Evolutionary conservation across 2,797 vertebrate genomes (phyloP).

Genomic region (Cyprinodon diabolis): DNA sequence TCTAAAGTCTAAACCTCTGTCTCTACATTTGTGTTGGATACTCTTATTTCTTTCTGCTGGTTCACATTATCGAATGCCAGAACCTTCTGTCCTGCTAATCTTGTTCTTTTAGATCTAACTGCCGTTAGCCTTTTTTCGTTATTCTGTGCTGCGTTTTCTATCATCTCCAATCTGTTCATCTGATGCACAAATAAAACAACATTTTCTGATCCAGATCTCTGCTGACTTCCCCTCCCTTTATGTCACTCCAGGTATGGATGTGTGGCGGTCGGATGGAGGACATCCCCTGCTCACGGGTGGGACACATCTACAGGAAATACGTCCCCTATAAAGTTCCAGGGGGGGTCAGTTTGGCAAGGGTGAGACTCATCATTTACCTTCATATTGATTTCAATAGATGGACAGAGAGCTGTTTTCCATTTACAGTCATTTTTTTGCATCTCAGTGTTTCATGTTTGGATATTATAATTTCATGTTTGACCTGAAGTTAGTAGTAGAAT

Average conservation of each 20-base stretch:
- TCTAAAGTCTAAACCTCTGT: no score
- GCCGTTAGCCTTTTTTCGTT: neutral
- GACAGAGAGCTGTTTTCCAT: neutral
- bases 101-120: neutral
- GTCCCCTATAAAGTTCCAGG: slow-evolving; percentile 96
- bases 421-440: neutral
- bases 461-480: neutral
- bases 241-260: slow-evolving; percentile 92
- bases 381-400: neutral
- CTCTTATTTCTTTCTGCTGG: neutral
- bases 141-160: neutral
- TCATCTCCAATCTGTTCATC: slow-evolving; percentile 3
- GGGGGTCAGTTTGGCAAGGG: slow-evolving; percentile 72
- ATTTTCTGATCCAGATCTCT: neutral
- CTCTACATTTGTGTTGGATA: neutral
- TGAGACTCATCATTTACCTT: slow-evolving; percentile 28
- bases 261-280: slow-evolving; percentile 98
- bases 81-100: neutral
- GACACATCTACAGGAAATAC: slow-evolving; percentile 97
- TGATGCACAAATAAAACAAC: slow-evolving; percentile 1
- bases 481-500: neutral
- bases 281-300: slow-evolving; percentile 83
- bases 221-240: slow-evolving; percentile 1
- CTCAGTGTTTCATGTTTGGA: neutral
- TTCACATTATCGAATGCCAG: neutral